Evolutionary conservation across 2,888 invertebrate genomes (phyloP).

Genomic region (Yponomeuta sedellus): DNA sequence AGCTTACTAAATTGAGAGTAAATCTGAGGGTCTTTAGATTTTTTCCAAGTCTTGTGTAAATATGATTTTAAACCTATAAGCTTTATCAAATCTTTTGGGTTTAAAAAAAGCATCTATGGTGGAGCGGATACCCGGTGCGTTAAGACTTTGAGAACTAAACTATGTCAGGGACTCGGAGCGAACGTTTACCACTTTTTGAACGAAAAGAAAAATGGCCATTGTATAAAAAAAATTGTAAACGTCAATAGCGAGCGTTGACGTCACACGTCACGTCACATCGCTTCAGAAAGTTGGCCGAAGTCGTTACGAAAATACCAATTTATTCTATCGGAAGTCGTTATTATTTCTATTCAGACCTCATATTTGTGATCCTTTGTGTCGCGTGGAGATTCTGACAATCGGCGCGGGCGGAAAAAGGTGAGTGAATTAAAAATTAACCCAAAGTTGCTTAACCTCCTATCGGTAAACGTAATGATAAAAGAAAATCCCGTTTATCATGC

Average conservation of each 20-base stretch:
- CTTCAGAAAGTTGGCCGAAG: background rate
- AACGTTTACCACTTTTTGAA: background rate
- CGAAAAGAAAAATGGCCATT: background rate
- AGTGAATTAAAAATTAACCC: slow-evolving; percentile 30
- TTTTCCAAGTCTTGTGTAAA: too few species aligned
- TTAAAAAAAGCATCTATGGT: too few species aligned
- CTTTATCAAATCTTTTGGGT: too few species aligned
- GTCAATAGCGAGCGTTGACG: slow-evolving; percentile 2
- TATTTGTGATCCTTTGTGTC: slow-evolving; percentile 39
- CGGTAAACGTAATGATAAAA: slow-evolving; percentile 22
- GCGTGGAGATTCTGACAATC: slow-evolving; percentile 27
- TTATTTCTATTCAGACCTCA: slow-evolving; percentile 34
- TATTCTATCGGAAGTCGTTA: slow-evolving; percentile 26
- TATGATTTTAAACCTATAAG: too few species aligned
- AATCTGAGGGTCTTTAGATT: too few species aligned
- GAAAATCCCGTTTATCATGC: slow-evolving; percentile 27
- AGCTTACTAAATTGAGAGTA: too few species aligned
- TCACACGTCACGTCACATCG: background rate
- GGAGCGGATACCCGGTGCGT: too few species aligned
- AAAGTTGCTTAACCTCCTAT: slow-evolving; percentile 21
- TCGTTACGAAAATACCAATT: slow-evolving; percentile 5
- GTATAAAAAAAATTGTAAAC: background rate
- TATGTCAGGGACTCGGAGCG: background rate
- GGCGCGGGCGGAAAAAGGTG: slow-evolving; percentile 36
- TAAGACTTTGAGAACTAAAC: background rate